Evolutionary conservation across 2,797 vertebrate genomes (phyloP), one percentile per base, ranked within the genome.

Genomic region (Thaleichthys pacificus): DNA sequence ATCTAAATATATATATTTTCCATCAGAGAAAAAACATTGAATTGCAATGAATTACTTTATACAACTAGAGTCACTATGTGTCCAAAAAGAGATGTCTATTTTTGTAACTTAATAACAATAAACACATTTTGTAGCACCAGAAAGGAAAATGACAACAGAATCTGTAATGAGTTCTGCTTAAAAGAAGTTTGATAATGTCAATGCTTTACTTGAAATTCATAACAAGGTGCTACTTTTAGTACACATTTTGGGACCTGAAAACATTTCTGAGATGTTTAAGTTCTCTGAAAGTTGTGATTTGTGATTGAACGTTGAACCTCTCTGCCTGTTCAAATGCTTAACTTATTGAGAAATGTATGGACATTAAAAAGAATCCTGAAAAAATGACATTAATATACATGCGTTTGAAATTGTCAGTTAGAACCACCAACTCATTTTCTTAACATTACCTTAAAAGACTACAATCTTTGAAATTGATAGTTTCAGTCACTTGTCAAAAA

Each of bases 301-400:
- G 38, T 74, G 72, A 88, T 84, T 89, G 78, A 80, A 83, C 84
- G 86, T 88, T 87, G 64, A 86, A 83, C 83, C 71, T 89, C 54
- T 73, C 42, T 8, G 70, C 71, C 83, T 81, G 79, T 72, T 84
- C 77, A 80, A 76, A 83, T 80, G 77, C 89, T 93, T 94, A 93
- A 94, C 67, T 94, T 94, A 94, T 94, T 93, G 86, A 87, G 61
- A 80, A 86, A 72, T 71, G 71, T 76, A 71, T 77, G 64, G 64
- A 78, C 82, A 75, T 61, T 30, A 79, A 79, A 82, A 85, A 83
- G 80, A 81, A 82, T 85, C 85, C 69, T 86, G 87, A 82, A 77
- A 82, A 69, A 67, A 76, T 68, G 77, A 73, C 54, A 73, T 42
- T 11, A 32, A 51, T 22, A 47, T 4, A 15, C 4, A 42, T 3